Base-by-base conservation (phyloP, 1,140 invertebrate species). In the Capitella teleta region DNA sequence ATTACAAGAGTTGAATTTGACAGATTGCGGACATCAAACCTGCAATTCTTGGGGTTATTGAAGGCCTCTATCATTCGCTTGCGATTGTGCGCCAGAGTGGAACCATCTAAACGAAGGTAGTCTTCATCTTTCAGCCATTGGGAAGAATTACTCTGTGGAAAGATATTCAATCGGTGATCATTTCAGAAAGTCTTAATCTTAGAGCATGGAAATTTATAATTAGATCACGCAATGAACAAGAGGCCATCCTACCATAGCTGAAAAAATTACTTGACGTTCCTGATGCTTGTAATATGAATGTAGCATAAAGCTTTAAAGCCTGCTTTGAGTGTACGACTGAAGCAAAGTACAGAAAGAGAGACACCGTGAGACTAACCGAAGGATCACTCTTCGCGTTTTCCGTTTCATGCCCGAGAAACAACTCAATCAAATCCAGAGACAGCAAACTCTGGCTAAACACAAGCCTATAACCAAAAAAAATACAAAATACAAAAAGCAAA, bases 81-180 rank as follows among this genome's bases (percentile, higher is more conserved):
- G 52, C 93, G 75, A 55, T 82, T 79, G 55, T 89, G 83, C 4
- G 83, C 79, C 32, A 79, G 78, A 1, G 86, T 87, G 14, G 81
- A 82, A 3, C 94, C 94, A 72, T 98, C 94, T 57, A 98, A 66
- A 32, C 89, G 74, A 61, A 88, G 92, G 66, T 97, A 97, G 71
- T 96, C 90, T 14, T 81, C 63, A 2, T 86, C 86, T 32, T 82
- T 68, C 1, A 72, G 73, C 91, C 90, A 95, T 34, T n/a, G n/a
- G n/a, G n/a, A n/a, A n/a, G n/a, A n/a, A n/a, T n/a, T n/a, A n/a
- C n/a, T n/a, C n/a, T n/a, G n/a, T n/a, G n/a, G n/a, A n/a, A n/a
- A n/a, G n/a, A n/a, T n/a, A n/a, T n/a, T n/a, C n/a, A n/a, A n/a
- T n/a, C n/a, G n/a, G n/a, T n/a, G n/a, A n/a, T n/a, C n/a, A n/a